A percentile compares a stretch with the other conserved stretches of the same genome.
These are phyloP conservation scores for Sipha flava DNA, from an alignment of 1,140 invertebrate genomes.

Conservation along the genomic window DNA sequence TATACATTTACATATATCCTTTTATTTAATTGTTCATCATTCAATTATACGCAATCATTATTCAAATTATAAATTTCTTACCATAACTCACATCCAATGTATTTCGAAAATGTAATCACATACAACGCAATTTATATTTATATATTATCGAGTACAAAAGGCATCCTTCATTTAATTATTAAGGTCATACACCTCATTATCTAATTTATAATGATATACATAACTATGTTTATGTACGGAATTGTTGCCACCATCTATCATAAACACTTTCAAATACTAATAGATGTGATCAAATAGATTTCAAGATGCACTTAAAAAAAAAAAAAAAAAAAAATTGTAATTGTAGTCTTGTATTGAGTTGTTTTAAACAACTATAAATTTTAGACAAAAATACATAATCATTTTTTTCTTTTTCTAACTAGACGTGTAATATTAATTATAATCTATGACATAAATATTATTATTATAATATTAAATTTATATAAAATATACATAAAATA, in stretches of 20 bases:
- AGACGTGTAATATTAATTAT: background rate
- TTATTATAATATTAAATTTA: background rate
- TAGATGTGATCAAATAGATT: background rate
- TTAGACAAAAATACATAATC: no score
- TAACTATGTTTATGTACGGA: background rate
- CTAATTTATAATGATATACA: background rate
- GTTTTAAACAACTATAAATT: background rate
- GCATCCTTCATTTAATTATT: background rate
- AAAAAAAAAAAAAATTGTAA: background rate
- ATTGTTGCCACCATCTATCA: background rate
- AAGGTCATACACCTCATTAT: background rate
- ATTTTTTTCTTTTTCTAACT: background rate
- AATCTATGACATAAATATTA: background rate
- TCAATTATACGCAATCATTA: conserved; percentile 10
- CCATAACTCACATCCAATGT: no score
- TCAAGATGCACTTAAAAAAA: background rate
- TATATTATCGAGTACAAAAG: background rate
- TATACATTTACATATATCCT: background rate
- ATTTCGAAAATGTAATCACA: background rate
- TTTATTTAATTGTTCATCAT: background rate
- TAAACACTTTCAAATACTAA: background rate
- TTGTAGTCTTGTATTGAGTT: background rate
- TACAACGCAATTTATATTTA: background rate
- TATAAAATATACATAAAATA: background rate
- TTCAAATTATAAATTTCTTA: background rate